These are phyloP conservation scores for Muntiacus muntjak DNA, from an alignment of 2,113 vertebrate species.

Conservation along the genomic window DNA sequence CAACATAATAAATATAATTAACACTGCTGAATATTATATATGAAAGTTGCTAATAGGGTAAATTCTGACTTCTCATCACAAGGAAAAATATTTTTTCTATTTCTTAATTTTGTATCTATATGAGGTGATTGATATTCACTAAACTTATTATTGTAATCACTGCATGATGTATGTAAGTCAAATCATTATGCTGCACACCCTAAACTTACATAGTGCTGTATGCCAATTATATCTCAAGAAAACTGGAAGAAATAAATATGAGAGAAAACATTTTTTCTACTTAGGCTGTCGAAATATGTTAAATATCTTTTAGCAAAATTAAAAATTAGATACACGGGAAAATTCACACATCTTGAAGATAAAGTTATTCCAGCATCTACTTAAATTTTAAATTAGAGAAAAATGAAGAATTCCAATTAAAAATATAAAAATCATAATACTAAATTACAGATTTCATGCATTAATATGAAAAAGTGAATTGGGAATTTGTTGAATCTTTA, in stretches of 20 bases:
- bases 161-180: neutral
- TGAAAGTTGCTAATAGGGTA: neutral
- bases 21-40: neutral
- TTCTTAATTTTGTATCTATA: neutral
- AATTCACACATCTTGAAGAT: neutral
- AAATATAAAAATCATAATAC: conserved; percentile 31
- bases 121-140: neutral
- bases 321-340: neutral
- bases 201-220: neutral
- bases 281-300: neutral
- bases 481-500: neutral
- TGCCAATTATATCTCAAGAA: neutral
- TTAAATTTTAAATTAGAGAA: conserved; percentile 19
- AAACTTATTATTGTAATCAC: neutral
- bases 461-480: neutral
- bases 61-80: neutral
- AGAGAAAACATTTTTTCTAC: neutral
- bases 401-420: neutral
- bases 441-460: neutral
- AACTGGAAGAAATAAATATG: neutral
- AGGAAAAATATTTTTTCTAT: neutral
- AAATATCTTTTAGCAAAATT: conserved; percentile 38
- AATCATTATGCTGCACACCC: neutral
- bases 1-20: neutral
- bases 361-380: neutral